These are phyloP conservation scores for Cyanoliseus patagonus DNA, from an alignment of 2,113 vertebrate genomes.

Conservation along the genomic window DNA sequence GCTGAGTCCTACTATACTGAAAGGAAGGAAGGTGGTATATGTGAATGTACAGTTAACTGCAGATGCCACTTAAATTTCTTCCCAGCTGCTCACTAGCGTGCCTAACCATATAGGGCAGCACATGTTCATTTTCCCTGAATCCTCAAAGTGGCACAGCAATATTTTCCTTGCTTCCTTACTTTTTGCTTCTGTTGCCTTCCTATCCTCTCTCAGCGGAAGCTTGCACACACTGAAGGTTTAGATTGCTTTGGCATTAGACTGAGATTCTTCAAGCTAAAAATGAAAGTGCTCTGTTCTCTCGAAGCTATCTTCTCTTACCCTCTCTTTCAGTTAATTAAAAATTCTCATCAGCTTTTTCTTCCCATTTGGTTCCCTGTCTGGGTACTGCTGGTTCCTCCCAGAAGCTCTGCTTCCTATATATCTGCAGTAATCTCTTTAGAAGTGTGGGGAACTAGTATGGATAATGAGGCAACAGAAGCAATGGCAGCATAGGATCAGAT, in stretches of 20 bases:
- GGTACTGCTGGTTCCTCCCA: neutral
- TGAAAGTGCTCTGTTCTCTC: neutral
- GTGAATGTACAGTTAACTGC: neutral
- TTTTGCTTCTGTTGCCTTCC: neutral
- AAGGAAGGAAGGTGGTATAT: neutral
- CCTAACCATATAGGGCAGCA: neutral
- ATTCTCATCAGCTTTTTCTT: neutral
- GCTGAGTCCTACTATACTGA: neutral
- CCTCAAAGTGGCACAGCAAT: neutral
- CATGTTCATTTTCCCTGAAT: neutral
- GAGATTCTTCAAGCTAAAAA: neutral
- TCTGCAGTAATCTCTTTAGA: neutral
- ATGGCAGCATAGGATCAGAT: neutral
- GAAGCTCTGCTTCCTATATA: neutral
- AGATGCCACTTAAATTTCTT: neutral
- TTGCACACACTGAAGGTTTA: neutral
- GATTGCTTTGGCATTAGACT: neutral
- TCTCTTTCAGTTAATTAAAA: neutral
- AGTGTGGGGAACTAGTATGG: accelerated
- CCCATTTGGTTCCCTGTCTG: neutral
- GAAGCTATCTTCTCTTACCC: neutral
- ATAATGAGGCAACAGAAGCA: neutral
- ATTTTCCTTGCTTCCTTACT: neutral
- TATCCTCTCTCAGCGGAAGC: neutral
- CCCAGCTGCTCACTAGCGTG: conserved; percentile 1